Evolutionary conservation across 2,888 invertebrate species (phyloP).

Genomic region (Marronus borbonicus): DNA sequence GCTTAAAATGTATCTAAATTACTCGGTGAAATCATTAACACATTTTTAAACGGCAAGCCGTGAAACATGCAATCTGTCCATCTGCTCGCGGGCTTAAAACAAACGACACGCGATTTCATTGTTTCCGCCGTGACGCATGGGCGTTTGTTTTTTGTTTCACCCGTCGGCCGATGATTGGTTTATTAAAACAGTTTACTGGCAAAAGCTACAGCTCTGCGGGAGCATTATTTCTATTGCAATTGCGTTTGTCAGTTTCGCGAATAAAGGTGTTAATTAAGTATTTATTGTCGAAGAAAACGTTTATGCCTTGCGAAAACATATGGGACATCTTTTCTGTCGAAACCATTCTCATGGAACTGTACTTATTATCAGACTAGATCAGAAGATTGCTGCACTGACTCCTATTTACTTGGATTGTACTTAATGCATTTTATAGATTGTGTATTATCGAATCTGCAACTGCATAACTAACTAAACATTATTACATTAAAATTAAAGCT

Average conservation of each 20-base stretch:
- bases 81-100: conserved; percentile 14
- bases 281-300: not conserved
- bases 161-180: not conserved
- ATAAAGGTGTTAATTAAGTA: not conserved
- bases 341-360: no score
- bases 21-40: conserved; percentile 22
- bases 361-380: no score
- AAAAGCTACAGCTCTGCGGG: not conserved
- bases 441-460: no score
- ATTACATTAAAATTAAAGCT: no score
- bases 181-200: conserved; percentile 16
- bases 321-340: no score
- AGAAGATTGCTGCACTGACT: no score
- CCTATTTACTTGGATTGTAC: no score
- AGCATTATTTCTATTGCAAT: conserved; percentile 5
- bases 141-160: conserved; percentile 3
- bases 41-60: conserved; percentile 14
- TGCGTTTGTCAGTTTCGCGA: not conserved
- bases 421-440: no score
- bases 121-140: not conserved
- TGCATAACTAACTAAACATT: no score
- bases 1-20: conserved; percentile 14
- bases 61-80: conserved; percentile 14
- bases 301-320: not conserved
- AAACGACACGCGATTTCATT: conserved; percentile 28